phyloP scores from a whole-genome alignment of 1,140 invertebrate species.

The Zelostemma sp. region DNA sequence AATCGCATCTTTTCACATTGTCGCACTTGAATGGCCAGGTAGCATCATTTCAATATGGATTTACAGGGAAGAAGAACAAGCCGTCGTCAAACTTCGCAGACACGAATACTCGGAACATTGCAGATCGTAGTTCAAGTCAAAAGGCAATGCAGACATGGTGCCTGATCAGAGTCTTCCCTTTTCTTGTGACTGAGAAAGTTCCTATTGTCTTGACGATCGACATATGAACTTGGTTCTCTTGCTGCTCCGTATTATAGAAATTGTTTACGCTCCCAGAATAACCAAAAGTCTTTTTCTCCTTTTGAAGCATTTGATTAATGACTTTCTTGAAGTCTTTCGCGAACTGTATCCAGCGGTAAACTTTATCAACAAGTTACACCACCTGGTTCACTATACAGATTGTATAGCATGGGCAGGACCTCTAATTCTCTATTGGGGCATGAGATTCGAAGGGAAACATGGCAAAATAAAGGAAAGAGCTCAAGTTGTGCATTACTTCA shows the following conservation, averaged over 20 bases:
- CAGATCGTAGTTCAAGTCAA: conserved; percentile 37
- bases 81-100: conserved; percentile 47
- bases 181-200: conserved; percentile 39
- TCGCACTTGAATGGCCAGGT: conserved; percentile 37
- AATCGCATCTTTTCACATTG: conserved; percentile 27
- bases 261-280: conserved; percentile 50
- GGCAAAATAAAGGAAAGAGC: conserved; percentile 13
- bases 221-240: conserved; percentile 48
- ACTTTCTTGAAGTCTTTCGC: conserved; percentile 21
- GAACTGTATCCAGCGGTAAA: conserved; percentile 22
- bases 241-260: too few relatives aligned
- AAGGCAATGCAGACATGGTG: too few relatives aligned
- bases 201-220: conserved; percentile 17
- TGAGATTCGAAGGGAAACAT: conserved; percentile 29
- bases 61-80: conserved; percentile 42
- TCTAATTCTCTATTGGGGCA: conserved; percentile 12
- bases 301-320: conserved; percentile 18
- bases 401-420: conserved; percentile 28
- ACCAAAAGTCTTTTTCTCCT: conserved; percentile 9
- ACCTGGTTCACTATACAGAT: conserved; percentile 25
- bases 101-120: conserved; percentile 21
- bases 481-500: conserved; percentile 29
- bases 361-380: conserved; percentile 30
- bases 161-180: conserved; percentile 47
- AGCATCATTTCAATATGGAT: conserved; percentile 37